A percentile compares a stretch with the other conserved stretches of the same genome.
Conservation (phyloP, 1,140 invertebrate genomes). For the Bemisia tabaci region DNA sequence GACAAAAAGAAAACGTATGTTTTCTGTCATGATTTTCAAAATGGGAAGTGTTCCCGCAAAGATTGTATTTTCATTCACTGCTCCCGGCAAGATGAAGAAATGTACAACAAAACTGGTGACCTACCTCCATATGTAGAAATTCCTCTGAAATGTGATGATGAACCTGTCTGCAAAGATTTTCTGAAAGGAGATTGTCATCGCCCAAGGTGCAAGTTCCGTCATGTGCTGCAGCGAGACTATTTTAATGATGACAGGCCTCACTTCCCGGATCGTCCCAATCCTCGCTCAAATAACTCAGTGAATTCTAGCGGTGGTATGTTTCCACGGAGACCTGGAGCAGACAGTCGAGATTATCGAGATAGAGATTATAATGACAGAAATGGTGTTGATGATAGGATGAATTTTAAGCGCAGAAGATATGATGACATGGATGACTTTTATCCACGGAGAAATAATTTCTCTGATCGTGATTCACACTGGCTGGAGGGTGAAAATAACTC, state of each 20-base stretch:
- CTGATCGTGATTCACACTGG: slow-evolving; percentile 24
- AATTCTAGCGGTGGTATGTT: too few species aligned
- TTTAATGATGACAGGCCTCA: slow-evolving; percentile 7
- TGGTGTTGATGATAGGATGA: too few species aligned
- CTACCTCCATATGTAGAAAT: slow-evolving; percentile 43
- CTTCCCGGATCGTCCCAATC: too few species aligned
- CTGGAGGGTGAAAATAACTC: slow-evolving; percentile 62
- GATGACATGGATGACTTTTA: too few species aligned
- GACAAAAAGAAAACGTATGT: slow-evolving; percentile 24
- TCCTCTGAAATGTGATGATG: slow-evolving; percentile 28
- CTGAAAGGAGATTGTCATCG: slow-evolving; percentile 57
- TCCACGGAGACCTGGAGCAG: too few species aligned
- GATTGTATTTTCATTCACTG: slow-evolving; percentile 62
- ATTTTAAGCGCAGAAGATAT: too few species aligned
- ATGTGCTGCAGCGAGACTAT: slow-evolving; percentile 13
- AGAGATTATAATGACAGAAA: too few species aligned
- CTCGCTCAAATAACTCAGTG: too few species aligned
- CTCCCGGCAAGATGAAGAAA: slow-evolving; percentile 58
- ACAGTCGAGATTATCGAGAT: too few species aligned
- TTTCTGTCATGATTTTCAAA: slow-evolving; percentile 80
- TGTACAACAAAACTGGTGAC: slow-evolving; percentile 51
- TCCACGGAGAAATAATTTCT: not conserved
- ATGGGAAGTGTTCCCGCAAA: slow-evolving; percentile 35
- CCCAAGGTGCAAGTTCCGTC: slow-evolving; percentile 36
- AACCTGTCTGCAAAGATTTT: slow-evolving; percentile 60